Evolutionary conservation across 2,888 invertebrate genomes (phyloP), one percentile per base, ranked within the genome.

Genomic region (Poecilobothrus nobilitatus): DNA sequence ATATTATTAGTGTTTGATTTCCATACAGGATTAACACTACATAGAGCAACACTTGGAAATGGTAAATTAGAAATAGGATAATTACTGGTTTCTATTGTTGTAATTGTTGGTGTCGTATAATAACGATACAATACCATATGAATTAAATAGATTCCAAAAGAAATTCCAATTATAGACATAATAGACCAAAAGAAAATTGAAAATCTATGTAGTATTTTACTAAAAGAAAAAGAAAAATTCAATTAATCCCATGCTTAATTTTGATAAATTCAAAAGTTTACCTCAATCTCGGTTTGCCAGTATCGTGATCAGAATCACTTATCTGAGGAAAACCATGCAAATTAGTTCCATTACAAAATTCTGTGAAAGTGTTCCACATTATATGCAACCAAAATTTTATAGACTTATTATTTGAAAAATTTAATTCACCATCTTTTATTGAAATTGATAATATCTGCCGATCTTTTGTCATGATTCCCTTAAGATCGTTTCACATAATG

Each of bases 31-130:
- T 88, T 89, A 65, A 86, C 78, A 74, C 86, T 84, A 74, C 89
- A 89, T 68, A 88, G 80, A 0, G 88, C 88, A 0, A 89, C 84
- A 0, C 87, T 87, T 9, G 89, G 88, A 77, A 88, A 89, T 0
- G 86, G 84, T 65, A 87, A 85, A 73, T 87, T 86, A 87, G 88
- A 88, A 67, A 88, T 87, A 1, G 87, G 85, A 68, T 85, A 84
- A 75, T 87, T 86, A 0, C 86, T 88, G 66, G 86, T 85, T 72
- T 86, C 86, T 72, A 85, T 84, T 15, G 74, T 75, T 8, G 75
- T 76, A 8, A 76, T 75, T 1, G 76, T 77, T n/a, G 77, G 76
- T 33, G 75, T 75, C 1, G 70, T 71, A 53, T 73, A 71, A 69
- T 74, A 77, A 61, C 76, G 70, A 41, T 68, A 68, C 76, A 76